These are phyloP conservation scores for Lepetodrilus schrolli DNA, from an alignment of 2,888 invertebrate genomes.

Conservation along the genomic window DNA sequence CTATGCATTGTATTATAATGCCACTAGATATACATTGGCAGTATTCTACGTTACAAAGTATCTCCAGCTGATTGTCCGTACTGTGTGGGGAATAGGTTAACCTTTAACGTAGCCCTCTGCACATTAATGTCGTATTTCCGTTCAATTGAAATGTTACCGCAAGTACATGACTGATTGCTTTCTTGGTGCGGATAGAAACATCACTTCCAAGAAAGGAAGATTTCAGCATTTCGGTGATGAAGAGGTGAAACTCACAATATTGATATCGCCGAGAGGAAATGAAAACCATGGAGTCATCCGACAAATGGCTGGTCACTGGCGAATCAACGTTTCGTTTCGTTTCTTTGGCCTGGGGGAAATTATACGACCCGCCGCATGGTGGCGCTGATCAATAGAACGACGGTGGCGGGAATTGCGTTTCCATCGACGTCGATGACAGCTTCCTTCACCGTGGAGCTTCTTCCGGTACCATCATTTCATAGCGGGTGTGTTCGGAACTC, in stretches of 20 bases:
- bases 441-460: no score
- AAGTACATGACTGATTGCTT: not conserved
- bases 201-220: not conserved
- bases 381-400: not conserved
- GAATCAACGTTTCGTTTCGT: constrained; percentile 15
- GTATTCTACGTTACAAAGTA: no score
- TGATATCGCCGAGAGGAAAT: constrained; percentile 5
- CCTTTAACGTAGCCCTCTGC: not conserved
- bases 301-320: not conserved
- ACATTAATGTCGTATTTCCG: not conserved
- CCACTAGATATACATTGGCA: no score
- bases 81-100: no score
- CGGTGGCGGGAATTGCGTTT: no score
- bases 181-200: not conserved
- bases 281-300: constrained; percentile 2
- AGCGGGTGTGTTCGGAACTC: no score
- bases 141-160: not conserved
- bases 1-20: no score
- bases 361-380: not conserved
- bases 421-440: no score
- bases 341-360: constrained; percentile 17
- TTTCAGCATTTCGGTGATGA: no score
- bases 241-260: no score
- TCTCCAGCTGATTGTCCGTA: no score
- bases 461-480: no score